Evolutionary conservation across 2,888 invertebrate genomes (phyloP).

Genomic region (Sinhomidia bicolor): DNA sequence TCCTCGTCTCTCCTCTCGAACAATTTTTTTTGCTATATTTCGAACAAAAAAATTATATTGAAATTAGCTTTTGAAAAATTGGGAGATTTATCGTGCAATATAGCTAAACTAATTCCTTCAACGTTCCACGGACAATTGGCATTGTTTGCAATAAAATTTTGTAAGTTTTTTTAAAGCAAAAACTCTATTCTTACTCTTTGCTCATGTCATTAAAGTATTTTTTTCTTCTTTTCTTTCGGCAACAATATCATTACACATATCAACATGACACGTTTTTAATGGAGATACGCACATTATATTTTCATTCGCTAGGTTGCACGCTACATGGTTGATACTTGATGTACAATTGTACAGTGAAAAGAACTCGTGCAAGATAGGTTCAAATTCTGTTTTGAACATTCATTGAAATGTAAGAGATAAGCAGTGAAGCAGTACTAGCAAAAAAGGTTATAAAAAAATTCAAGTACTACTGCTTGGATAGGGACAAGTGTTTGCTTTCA

Average conservation of each 20-base stretch:
- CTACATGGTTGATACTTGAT: not conserved
- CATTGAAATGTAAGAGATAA: not conserved
- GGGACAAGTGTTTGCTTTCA: constrained; percentile 9
- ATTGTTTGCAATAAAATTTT: constrained; percentile 19
- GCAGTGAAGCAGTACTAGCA: not conserved
- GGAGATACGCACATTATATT: not conserved
- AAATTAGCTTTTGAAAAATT: not conserved
- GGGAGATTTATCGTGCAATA: not conserved
- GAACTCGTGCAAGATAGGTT: not conserved
- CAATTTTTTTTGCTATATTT: not conserved
- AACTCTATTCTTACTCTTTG: not conserved
- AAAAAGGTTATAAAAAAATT: not conserved
- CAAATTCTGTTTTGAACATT: not conserved
- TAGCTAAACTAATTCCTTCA: not conserved
- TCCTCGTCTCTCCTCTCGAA: constrained; percentile 12
- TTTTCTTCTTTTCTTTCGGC: not conserved
- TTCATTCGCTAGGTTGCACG: not conserved
- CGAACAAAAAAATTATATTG: not conserved
- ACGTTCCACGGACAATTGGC: not conserved
- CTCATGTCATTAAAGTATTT: not conserved
- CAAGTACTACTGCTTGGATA: constrained; percentile 12
- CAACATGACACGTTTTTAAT: constrained; percentile 9
- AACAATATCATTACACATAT: not conserved
- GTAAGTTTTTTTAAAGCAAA: not conserved
- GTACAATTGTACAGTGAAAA: not conserved